Conservation (phyloP, 2,113 vertebrate genomes). For the Hemicordylus capensis region DNA sequence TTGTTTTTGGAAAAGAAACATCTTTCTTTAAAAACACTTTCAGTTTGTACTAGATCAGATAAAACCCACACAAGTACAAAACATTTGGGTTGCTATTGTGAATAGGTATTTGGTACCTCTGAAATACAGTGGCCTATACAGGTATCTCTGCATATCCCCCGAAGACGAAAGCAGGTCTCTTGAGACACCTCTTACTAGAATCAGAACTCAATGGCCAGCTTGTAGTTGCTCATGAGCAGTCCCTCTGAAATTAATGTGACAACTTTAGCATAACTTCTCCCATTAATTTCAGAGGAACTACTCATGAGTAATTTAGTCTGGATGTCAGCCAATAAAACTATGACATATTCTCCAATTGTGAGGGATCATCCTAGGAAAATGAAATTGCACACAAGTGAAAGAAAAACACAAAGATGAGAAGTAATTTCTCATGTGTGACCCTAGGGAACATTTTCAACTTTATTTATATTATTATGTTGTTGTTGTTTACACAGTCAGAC, state of each 20-base stretch:
- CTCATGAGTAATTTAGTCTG: no score
- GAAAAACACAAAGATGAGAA: neutral
- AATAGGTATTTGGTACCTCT: neutral
- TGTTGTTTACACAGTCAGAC: no score
- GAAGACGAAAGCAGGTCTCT: neutral
- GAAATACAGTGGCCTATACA: constrained; percentile 13
- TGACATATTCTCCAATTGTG: neutral
- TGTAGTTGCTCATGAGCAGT: no score
- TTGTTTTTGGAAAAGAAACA: constrained; percentile 53
- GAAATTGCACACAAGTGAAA: neutral
- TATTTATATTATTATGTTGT: no score
- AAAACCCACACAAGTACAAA: constrained; percentile 16
- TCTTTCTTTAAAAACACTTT: constrained; percentile 35
- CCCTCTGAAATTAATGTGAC: no score
- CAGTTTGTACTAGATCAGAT: neutral
- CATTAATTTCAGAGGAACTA: no score
- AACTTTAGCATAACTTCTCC: no score
- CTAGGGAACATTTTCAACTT: neutral
- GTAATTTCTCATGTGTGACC: neutral
- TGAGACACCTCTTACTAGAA: neutral
- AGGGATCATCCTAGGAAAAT: neutral
- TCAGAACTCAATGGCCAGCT: no score
- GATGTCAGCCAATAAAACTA: neutral
- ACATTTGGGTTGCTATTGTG: constrained; percentile 13
- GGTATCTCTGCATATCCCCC: neutral